phyloP scores from a whole-genome alignment of 2,888 invertebrate species.

The Tetragnatha montana region DNA sequence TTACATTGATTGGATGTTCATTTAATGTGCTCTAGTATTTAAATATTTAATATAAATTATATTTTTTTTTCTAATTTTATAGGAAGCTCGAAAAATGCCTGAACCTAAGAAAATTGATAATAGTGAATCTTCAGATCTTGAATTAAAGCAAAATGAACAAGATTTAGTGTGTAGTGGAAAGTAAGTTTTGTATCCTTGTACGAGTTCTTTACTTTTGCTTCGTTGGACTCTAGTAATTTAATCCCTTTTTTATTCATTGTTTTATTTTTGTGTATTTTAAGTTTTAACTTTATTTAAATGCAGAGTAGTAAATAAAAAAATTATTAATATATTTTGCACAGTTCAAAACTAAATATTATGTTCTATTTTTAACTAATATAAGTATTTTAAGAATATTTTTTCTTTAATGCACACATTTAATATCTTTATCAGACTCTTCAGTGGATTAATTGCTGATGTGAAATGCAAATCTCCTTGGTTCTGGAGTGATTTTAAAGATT shows the following conservation, averaged over 20 bases:
- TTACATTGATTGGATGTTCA: no score
- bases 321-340: not conserved
- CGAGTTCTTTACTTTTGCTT: no score
- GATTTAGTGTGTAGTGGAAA: slow-evolving; percentile 88
- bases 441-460: slow-evolving; percentile 78
- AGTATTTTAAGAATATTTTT: slow-evolving; percentile 1
- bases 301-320: slow-evolving; percentile 41
- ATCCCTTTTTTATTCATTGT: not conserved
- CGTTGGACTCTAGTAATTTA: not conserved
- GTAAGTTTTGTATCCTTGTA: slow-evolving; percentile 72
- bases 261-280: not conserved
- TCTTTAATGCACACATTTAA: slow-evolving; percentile 11
- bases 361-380: not conserved
- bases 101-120: slow-evolving; percentile 84
- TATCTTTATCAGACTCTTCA: slow-evolving; percentile 33
- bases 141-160: slow-evolving; percentile 87
- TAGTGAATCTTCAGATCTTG: slow-evolving; percentile 86
- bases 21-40: no score
- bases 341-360: not conserved
- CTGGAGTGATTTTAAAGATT: slow-evolving; percentile 77
- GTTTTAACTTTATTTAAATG: not conserved
- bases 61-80: not conserved
- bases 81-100: slow-evolving; percentile 72
- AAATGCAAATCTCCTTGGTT: slow-evolving; percentile 78
- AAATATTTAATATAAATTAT: no score